These are phyloP conservation scores for Acanthaster planci DNA, from an alignment of 35 echinoderm and acorn worm genomes.

Conservation along the genomic window DNA sequence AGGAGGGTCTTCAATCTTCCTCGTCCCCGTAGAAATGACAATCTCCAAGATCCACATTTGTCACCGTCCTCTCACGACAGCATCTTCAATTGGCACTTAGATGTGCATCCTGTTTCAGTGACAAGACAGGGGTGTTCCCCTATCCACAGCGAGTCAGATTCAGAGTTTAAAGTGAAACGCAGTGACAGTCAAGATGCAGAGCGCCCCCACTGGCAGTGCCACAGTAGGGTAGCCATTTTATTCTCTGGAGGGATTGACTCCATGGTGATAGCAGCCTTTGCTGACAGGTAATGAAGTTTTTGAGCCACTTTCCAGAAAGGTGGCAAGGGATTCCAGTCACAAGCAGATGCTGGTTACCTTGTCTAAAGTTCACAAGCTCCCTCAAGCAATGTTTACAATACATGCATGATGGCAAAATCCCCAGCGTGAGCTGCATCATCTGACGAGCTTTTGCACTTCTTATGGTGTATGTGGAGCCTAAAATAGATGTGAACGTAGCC, in stretches of 20 bases:
- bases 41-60: background rate
- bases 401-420: no score
- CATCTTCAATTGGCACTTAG: background rate
- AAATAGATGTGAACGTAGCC: no score
- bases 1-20: conserved; percentile 75
- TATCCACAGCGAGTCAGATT: background rate
- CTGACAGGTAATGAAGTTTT: conserved; percentile 70
- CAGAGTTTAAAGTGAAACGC: background rate
- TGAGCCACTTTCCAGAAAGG: background rate
- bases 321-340: background rate
- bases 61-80: background rate
- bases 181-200: background rate
- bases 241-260: conserved; percentile 98
- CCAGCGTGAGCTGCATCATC: no score
- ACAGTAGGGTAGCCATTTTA: conserved; percentile 74
- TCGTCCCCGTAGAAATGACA: background rate
- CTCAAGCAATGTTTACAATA: no score
- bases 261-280: conserved; percentile 86
- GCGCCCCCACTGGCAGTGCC: background rate
- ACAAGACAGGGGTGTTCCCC: background rate
- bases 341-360: background rate
- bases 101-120: background rate
- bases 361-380: no score
- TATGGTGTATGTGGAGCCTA: no score
- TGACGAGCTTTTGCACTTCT: no score